These are phyloP conservation scores for Chelon auratus DNA, from an alignment of 2,797 vertebrate genomes.

Conservation along the genomic window DNA sequence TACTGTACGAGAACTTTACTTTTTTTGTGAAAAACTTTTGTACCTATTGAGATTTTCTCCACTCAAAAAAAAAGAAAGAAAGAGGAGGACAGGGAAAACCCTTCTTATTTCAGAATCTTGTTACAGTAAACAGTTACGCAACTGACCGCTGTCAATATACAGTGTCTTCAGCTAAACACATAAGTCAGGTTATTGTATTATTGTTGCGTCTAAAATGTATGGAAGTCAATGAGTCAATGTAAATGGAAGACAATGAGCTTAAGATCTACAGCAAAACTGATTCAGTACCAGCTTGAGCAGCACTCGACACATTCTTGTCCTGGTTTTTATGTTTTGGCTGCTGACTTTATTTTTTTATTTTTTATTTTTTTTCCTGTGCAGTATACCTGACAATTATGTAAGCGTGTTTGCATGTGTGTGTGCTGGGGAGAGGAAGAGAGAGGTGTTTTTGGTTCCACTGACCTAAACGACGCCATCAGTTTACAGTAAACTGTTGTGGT, in stretches of 20 bases:
- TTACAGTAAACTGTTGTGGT: conserved; percentile 36
- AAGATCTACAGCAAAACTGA: background rate
- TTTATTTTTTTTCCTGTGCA: background rate
- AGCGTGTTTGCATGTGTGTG: background rate
- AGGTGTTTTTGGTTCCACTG: conserved; percentile 6
- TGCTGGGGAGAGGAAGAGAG: background rate
- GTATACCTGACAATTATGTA: background rate
- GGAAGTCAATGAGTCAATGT: background rate
- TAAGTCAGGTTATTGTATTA: background rate
- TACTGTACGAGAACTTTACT: too few relatives aligned
- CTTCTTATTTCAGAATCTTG: too few relatives aligned
- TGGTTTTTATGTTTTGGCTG: background rate
- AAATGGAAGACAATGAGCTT: background rate
- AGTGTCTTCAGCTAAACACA: too few relatives aligned
- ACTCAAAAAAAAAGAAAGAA: too few relatives aligned
- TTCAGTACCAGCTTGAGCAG: background rate
- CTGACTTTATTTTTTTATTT: background rate
- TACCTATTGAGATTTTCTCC: too few relatives aligned
- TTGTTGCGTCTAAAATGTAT: background rate
- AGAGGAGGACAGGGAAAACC: too few relatives aligned
- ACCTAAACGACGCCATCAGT: conserved; percentile 15
- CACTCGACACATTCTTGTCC: background rate
- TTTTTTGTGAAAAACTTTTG: too few relatives aligned
- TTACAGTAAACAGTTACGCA: too few relatives aligned
- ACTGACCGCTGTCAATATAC: too few relatives aligned